A percentile compares a stretch with the other conserved stretches of the same genome.
Evolutionary conservation across 2,113 vertebrate genomes (phyloP).

Genomic region (Caretta caretta): DNA sequence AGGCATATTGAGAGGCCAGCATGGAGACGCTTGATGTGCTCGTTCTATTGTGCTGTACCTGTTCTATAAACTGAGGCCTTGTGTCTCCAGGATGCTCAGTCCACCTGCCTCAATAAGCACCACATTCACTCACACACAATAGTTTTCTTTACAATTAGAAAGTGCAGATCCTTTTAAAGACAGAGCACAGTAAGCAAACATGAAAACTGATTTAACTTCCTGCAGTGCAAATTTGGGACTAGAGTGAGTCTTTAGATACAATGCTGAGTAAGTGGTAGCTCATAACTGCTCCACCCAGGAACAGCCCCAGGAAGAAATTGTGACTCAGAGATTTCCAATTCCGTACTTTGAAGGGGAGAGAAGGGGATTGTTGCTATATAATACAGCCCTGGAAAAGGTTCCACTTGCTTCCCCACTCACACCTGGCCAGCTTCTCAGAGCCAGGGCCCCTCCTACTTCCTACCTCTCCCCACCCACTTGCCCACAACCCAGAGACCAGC

Average conservation of each 20-base stretch:
- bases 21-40: rapidly evolving
- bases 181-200: background rate
- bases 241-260: background rate
- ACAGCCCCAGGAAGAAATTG: background rate
- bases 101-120: background rate
- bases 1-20: rapidly evolving
- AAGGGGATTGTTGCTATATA: background rate
- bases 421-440: background rate
- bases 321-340: background rate
- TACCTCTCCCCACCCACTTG: background rate
- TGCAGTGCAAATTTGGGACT: background rate
- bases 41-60: background rate
- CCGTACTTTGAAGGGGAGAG: background rate
- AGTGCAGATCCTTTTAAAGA: background rate
- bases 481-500: background rate
- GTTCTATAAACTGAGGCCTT: background rate
- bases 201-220: background rate
- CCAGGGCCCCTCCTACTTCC: background rate
- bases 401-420: background rate
- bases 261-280: rapidly evolving
- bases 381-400: background rate
- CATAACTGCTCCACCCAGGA: background rate
- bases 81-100: rapidly evolving
- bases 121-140: rapidly evolving
- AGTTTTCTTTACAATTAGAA: background rate